Percentiles rank a stretch among this genome's conserved stretches.
These are phyloP conservation scores for Phylloscopus whistleri DNA, from an alignment of 2,113 vertebrate genomes.

Conservation along the genomic window DNA sequence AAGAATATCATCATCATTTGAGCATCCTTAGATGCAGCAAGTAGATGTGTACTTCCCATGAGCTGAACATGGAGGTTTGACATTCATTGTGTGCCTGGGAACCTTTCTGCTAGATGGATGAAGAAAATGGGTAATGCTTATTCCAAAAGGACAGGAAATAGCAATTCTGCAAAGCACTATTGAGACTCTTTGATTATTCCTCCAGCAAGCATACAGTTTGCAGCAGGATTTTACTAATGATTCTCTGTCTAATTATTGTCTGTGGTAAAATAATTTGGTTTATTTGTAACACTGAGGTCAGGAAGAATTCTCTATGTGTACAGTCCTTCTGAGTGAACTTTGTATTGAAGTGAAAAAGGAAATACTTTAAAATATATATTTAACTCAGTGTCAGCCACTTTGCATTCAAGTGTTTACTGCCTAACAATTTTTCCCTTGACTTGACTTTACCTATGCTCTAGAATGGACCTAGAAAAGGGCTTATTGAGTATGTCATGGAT, in stretches of 20 bases:
- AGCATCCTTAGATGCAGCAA: neutral
- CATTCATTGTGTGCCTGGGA: neutral
- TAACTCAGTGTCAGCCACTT: neutral
- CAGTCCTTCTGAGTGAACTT: neutral
- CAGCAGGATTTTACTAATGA: neutral
- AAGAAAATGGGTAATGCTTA: neutral
- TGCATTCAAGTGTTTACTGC: neutral
- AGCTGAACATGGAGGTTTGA: neutral
- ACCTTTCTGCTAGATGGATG: neutral
- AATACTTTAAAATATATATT: neutral
- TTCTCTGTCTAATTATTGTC: constrained; percentile 44
- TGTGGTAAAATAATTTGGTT: constrained; percentile 44
- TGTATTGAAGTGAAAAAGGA: neutral
- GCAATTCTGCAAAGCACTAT: neutral
- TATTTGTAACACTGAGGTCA: constrained; percentile 8
- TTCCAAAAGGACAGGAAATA: constrained; percentile 36
- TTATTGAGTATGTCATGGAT: neutral
- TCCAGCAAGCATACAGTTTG: neutral
- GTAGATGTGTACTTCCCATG: neutral
- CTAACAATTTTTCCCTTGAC: neutral
- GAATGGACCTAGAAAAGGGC: neutral
- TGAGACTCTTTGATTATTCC: constrained; percentile 6
- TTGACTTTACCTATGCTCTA: neutral
- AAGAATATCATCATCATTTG: neutral
- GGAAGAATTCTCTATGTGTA: neutral